These are phyloP conservation scores for Tachina grossa DNA, from an alignment of 2,888 invertebrate species.

Conservation along the genomic window DNA sequence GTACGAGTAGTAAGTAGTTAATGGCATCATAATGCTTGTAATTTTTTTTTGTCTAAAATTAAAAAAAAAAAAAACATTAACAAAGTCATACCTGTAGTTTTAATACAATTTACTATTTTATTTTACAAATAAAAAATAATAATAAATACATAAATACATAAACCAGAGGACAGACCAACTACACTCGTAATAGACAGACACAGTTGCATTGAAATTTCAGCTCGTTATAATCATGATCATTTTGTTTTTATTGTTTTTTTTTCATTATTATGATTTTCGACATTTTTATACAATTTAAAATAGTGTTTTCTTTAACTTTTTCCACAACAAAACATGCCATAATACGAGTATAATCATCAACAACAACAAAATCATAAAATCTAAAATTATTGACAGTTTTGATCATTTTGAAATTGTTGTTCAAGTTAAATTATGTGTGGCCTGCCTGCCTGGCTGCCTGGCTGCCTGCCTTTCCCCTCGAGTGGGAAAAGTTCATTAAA, in stretches of 20 bases:
- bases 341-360: constrained; percentile 53
- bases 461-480: background rate
- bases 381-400: constrained; percentile 60
- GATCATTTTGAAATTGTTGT: constrained; percentile 56
- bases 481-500: constrained; percentile 51
- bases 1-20: background rate
- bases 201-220: constrained; percentile 14
- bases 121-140: background rate
- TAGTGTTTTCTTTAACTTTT: constrained; percentile 19
- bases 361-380: constrained; percentile 1
- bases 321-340: constrained; percentile 43
- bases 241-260: background rate
- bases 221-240: constrained; percentile 51
- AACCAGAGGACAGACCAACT: constrained; percentile 3
- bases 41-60: background rate
- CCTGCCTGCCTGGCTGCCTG: constrained; percentile 3
- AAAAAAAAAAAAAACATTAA: background rate
- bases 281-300: constrained; percentile 27
- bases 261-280: constrained; percentile 40
- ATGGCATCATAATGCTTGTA: constrained; percentile 19
- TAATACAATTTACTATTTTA: constrained; percentile 33
- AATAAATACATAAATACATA: background rate
- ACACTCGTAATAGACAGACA: background rate
- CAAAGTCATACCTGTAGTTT: constrained; percentile 4
- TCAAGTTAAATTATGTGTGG: constrained; percentile 25